Conservation (phyloP, 1,140 invertebrate species). For the Bombus affinis region DNA sequence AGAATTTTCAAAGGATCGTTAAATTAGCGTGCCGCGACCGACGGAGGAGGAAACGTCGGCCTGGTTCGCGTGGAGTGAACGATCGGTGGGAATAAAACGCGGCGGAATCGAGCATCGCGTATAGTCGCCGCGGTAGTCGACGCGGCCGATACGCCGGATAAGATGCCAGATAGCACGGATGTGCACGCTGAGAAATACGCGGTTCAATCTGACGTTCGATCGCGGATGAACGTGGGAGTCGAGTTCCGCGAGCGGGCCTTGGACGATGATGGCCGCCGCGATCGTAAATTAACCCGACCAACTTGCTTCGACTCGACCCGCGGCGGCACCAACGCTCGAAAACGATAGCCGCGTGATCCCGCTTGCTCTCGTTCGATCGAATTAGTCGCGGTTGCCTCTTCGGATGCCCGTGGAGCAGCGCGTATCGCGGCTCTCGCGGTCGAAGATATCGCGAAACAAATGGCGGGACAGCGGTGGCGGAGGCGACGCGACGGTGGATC, state of each 20-base stretch:
- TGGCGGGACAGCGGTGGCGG: background rate
- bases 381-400: background rate
- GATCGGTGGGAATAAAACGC: conserved; percentile 44
- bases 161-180: conserved; percentile 51
- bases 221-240: conserved; percentile 41
- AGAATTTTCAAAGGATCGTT: conserved; percentile 9
- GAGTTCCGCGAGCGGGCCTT: background rate
- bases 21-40: background rate
- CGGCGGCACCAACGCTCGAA: background rate
- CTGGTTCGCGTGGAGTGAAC: conserved; percentile 2
- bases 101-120: conserved; percentile 26
- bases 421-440: too few relatives aligned
- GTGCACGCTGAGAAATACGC: conserved; percentile 54
- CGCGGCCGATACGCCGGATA: conserved; percentile 34
- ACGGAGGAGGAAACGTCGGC: too few relatives aligned
- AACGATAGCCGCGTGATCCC: conserved; percentile 29
- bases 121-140: conserved; percentile 11
- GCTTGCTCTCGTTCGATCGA: background rate
- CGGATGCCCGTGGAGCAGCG: background rate
- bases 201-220: conserved; percentile 51
- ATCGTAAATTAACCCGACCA: conserved; percentile 21
- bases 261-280: background rate
- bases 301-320: background rate
- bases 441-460: background rate
- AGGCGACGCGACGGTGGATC: background rate